Evolutionary conservation across 2,113 vertebrate species (phyloP), one percentile per base, ranked within the genome.

Genomic region (Eclectus roratus): DNA sequence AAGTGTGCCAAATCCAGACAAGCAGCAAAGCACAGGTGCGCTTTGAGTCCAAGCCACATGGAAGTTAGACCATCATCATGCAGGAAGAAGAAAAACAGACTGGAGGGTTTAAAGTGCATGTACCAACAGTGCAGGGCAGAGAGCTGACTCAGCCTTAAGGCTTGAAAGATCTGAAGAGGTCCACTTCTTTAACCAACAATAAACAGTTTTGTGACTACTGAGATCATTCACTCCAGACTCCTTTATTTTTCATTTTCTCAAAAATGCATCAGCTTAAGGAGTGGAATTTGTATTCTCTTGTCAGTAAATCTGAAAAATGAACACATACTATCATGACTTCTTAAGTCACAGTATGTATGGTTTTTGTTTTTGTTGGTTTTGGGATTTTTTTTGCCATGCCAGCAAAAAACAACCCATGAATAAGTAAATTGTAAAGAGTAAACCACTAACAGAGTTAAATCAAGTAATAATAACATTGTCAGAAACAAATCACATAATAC

Each of bases 21-120:
- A 17, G 1, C 29, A 12, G 60, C 55, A 53, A 24, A 35, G 41
- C 65, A 13, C 61, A 19, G 50, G 58, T 50, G 58, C 20, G 49
- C 46, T 58, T 8, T 7, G 27, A 72, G 28, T 20, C 25, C 21
- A 9, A 52, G 39, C 8, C 44, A 24, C 21, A 1, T 0, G 0
- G 1, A 44, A 31, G 63, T 3, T 8, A 39, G n/a, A 58, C 17
- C 39, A 14, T 8, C 21, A 8, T 6, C 14, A 11, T 4, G 13
- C 37, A 50, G 24, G 28, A 5, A 31, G 55, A 13, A 25, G 13
- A 68, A 53, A 50, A 44, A 14, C 25, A 46, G 25, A n/a, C 23
- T 72, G 72, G 43, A 58, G 71, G 46, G 20, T 35, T 21, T 28
- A 2, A 52, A 46, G 63, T 6, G 11, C 16, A 3, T 1, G 6